phyloP scores from a whole-genome alignment of 2,888 invertebrate species.

The Scrobipalpa atriplicella region DNA sequence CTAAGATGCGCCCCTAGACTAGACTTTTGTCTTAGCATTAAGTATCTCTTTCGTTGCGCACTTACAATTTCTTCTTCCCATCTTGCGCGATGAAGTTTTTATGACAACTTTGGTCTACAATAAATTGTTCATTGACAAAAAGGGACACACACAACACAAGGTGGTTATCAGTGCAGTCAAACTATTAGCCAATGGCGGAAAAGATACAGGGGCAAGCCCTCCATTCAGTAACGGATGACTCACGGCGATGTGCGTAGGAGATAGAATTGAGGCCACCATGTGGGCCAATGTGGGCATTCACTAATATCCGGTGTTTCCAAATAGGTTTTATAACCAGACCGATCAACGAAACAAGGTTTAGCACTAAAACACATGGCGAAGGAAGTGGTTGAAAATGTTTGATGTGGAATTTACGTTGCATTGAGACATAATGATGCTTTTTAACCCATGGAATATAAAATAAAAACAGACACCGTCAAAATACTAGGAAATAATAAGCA shows the following conservation, averaged over 20 bases:
- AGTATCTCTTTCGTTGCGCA: too few species aligned
- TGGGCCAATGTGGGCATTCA: conserved; percentile 37
- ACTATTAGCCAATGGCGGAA: conserved; percentile 52
- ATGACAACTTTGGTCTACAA: too few species aligned
- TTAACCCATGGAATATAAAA: too few species aligned
- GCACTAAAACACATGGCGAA: not conserved
- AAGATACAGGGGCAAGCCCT: conserved; percentile 57
- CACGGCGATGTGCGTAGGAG: conserved; percentile 54
- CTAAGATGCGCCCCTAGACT: too few species aligned
- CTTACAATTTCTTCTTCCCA: too few species aligned
- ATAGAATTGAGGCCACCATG: conserved; percentile 56
- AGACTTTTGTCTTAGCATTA: too few species aligned
- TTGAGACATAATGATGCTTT: not conserved
- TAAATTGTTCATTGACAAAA: too few species aligned
- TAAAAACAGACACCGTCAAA: not conserved
- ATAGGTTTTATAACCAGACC: conserved; percentile 10
- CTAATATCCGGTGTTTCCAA: conserved; percentile 29
- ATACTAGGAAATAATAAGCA: conserved; percentile 13
- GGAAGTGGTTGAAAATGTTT: conserved; percentile 1
- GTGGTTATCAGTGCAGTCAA: conserved; percentile 12
- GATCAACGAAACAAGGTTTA: not conserved
- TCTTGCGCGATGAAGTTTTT: too few species aligned
- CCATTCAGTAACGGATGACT: conserved; percentile 59
- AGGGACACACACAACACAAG: not conserved
- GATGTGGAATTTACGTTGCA: not conserved